phyloP scores from a whole-genome alignment of 2,113 vertebrate genomes.

The Cricetomys ansorgei region DNA sequence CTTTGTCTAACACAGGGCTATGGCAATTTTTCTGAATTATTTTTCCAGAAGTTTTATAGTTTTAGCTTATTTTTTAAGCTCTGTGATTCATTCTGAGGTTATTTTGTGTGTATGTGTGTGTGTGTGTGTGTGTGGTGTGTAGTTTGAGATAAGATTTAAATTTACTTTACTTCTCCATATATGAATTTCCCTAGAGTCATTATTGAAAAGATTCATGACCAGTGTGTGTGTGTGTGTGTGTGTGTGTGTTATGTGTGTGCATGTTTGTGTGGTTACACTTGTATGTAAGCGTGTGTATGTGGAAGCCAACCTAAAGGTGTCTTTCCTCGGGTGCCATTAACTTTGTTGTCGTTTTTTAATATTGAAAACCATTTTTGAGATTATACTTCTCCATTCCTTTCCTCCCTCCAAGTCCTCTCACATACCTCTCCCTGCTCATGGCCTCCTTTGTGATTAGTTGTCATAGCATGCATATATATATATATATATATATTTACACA shows the following conservation, averaged over 20 bases:
- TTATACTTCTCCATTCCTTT: background rate
- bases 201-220: background rate
- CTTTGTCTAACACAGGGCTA: background rate
- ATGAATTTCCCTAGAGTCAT: background rate
- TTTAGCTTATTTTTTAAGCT: background rate
- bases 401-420: background rate
- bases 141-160: background rate
- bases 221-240: background rate
- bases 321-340: background rate
- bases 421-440: background rate
- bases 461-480: background rate
- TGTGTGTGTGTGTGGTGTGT: background rate
- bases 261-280: background rate
- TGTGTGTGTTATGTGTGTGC: background rate
- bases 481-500: background rate
- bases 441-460: background rate
- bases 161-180: background rate
- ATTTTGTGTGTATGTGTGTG: background rate
- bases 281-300: background rate
- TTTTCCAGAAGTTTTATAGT: background rate
- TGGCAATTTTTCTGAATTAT: slow-evolving; percentile 9
- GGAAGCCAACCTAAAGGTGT: background rate
- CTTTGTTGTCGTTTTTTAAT: background rate
- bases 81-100: background rate
- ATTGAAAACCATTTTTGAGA: background rate